Evolutionary conservation across 2,888 invertebrate species (phyloP), one percentile per base, ranked within the genome.

Genomic region (Stenodera caucasica): DNA sequence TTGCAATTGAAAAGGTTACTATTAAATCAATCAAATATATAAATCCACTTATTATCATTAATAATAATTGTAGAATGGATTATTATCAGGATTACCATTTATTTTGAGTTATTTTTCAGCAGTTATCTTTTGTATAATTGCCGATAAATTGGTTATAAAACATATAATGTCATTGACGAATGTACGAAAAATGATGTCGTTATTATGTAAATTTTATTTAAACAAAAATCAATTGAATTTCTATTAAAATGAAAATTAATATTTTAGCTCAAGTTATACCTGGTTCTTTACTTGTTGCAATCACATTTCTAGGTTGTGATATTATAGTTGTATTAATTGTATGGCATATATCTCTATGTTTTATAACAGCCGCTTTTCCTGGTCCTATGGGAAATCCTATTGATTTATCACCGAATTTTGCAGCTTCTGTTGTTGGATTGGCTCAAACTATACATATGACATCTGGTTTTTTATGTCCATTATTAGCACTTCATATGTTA

Each of bases 361-460:
- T 89, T 60, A 88, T 90, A 69, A 89, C 89, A 18, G 88, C 89
- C 9, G 85, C 88, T 0, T 89, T 89, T 74, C 89, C 89, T 3
- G 89, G 89, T 35, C 89, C 89, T 3, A 90, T 90, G 87, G 89
- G 90, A 0, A 90, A 87, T 72, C 87, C 90, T 64, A 89, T 91
- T 14, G 90, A 91, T 75, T 88, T 91, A 61, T 89, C 90, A 0
- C 90, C 90, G n/a, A 90, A 90, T 80, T 86, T 88, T 70, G 90
- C 90, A 55, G 90, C 87, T 55, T 88, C 89, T 30, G 87, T 89
- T 49, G 77, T 90, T 66, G 89, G 89, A 12, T 90, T 89, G 76
- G 88, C 89, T 67, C 89, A 90, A 80, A 89, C 89, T n/a, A 88
- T 90, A 70, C 89, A 89, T 77, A 90, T 90, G 89, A 85, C 87